Conservation (phyloP, 2,797 vertebrate species). For the Pteropus rufus region DNA sequence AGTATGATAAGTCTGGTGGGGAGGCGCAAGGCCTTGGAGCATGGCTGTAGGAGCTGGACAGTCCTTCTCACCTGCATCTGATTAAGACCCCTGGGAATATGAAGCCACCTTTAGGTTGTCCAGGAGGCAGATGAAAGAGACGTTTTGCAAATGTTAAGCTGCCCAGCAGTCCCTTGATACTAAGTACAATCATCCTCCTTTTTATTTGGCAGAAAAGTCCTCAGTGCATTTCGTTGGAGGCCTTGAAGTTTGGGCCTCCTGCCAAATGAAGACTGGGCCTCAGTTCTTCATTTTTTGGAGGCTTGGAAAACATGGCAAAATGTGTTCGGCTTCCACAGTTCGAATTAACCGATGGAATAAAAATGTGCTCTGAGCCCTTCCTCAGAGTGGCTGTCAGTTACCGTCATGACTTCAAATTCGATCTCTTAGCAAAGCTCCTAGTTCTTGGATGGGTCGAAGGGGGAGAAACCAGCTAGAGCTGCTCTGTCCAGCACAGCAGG, state of each 20-base stretch:
- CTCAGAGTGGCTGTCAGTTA: not conserved
- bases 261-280: not conserved
- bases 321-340: not conserved
- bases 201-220: slow-evolving; percentile 3
- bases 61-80: not conserved
- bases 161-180: not conserved
- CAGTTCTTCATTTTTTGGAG: not conserved
- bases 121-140: not conserved
- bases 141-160: not conserved
- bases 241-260: not conserved
- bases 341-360: not conserved
- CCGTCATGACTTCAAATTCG: not conserved
- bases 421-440: not conserved
- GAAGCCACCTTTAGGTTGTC: not conserved
- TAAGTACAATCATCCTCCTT: not conserved
- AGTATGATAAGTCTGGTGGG: not conserved
- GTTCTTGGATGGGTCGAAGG: not conserved
- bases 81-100: not conserved
- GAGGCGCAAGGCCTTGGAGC: not conserved
- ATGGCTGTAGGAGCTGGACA: not conserved
- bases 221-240: not conserved
- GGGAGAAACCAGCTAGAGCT: not conserved
- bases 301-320: not conserved
- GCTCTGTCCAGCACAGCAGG: not conserved
- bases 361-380: not conserved